A percentile compares a stretch with the other conserved stretches of the same genome.
phyloP scores from a whole-genome alignment of 2,888 invertebrate genomes.

The Diplazon laetatorius region DNA sequence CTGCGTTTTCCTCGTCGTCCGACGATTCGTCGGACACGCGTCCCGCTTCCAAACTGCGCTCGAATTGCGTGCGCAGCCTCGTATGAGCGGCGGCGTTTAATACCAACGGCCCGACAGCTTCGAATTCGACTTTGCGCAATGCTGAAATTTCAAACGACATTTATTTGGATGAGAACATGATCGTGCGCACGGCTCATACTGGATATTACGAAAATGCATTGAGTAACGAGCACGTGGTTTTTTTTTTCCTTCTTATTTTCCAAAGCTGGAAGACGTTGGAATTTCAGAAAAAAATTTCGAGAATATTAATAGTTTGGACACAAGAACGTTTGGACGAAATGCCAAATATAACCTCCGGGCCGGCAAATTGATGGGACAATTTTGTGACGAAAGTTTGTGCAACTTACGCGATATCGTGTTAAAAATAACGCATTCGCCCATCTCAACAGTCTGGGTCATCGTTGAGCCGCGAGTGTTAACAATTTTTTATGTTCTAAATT shows the following conservation, averaged over 20 bases:
- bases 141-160: constrained; percentile 62
- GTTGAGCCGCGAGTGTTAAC: constrained; percentile 1
- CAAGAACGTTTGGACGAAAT: constrained; percentile 41
- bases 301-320: constrained; percentile 22
- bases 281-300: not conserved
- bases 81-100: constrained; percentile 79
- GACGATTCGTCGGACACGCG: constrained; percentile 73
- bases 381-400: not conserved
- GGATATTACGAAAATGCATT: not conserved
- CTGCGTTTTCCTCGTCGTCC: constrained; percentile 79
- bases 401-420: constrained; percentile 72
- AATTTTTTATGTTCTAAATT: constrained; percentile 22
- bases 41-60: constrained; percentile 70
- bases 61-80: constrained; percentile 77
- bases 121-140: constrained; percentile 66
- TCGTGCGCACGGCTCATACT: not conserved
- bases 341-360: constrained; percentile 70
- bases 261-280: no score
- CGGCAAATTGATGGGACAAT: constrained; percentile 57
- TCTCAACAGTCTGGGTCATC: constrained; percentile 71
- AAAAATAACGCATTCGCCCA: constrained; percentile 68
- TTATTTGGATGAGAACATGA: not conserved
- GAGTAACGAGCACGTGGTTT: not conserved
- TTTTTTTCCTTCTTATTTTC: not conserved
- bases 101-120: constrained; percentile 76